A percentile compares a stretch with the other conserved stretches of the same genome.
Conservation (phyloP, 2,113 vertebrate species). For the Heterochromis multidens region DNA sequence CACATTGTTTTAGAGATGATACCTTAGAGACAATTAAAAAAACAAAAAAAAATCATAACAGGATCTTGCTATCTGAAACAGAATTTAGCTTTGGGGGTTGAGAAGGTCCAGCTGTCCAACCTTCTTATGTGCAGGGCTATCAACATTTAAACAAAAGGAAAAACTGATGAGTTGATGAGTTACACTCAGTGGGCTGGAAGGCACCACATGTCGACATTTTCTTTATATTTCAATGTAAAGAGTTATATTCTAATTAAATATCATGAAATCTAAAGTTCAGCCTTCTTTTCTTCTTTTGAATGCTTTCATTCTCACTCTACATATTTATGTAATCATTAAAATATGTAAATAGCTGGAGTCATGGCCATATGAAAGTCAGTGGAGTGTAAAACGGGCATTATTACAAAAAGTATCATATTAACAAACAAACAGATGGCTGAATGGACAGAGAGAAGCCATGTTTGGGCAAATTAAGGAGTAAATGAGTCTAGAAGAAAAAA, state of each 20-base stretch:
- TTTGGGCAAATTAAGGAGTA: neutral
- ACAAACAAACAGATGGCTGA: neutral
- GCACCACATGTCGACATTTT: neutral
- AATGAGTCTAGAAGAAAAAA: neutral
- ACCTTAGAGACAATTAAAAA: neutral
- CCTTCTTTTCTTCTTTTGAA: neutral
- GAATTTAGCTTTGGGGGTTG: constrained; percentile 7
- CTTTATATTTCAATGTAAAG: neutral
- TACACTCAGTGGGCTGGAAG: neutral
- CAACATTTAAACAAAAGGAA: neutral
- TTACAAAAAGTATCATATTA: neutral
- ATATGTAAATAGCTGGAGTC: neutral
- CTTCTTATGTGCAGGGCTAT: neutral
- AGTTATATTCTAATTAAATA: too few relatives aligned
- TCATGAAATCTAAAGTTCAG: neutral
- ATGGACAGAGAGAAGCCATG: neutral
- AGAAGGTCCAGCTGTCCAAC: neutral
- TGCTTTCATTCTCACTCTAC: neutral
- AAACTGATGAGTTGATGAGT: neutral
- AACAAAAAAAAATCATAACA: neutral
- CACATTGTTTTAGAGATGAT: neutral
- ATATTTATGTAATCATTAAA: neutral
- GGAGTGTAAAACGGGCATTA: neutral
- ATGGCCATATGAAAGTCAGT: neutral
- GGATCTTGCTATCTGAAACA: neutral